phyloP scores from a whole-genome alignment of 2,888 invertebrate species.

The Sicus ferrugineus region DNA sequence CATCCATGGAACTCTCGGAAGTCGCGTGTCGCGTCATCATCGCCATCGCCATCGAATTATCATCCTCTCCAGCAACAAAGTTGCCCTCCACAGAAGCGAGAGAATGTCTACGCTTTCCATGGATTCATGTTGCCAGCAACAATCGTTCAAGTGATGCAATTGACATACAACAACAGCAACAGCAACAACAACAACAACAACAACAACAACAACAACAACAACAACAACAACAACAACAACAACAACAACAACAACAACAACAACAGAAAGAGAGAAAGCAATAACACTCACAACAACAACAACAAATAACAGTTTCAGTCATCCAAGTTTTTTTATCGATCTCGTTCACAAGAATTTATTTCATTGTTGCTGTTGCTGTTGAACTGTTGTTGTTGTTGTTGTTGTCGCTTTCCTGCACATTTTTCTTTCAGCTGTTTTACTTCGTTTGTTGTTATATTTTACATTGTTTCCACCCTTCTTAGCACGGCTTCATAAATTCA shows the following conservation, averaged over 20 bases:
- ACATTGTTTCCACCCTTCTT: neutral
- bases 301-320: too few species aligned
- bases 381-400: neutral
- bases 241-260: neutral
- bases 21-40: slow-evolving; percentile 1
- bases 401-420: too few species aligned
- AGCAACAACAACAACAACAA: neutral
- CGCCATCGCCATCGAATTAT: neutral
- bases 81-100: neutral
- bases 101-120: neutral
- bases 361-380: neutral
- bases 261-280: slow-evolving; percentile 8
- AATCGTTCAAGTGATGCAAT: neutral
- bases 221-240: neutral
- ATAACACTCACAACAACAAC: neutral
- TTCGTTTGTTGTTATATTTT: too few species aligned
- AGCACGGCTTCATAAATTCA: neutral
- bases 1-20: slow-evolving; percentile 1
- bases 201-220: slow-evolving; percentile 14
- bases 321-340: neutral
- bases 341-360: neutral
- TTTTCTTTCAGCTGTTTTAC: neutral
- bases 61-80: neutral
- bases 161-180: neutral
- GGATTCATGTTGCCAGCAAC: slow-evolving; percentile 9